Base-by-base conservation (phyloP, 2,113 vertebrate species). In the Heterotis niloticus region DNA sequence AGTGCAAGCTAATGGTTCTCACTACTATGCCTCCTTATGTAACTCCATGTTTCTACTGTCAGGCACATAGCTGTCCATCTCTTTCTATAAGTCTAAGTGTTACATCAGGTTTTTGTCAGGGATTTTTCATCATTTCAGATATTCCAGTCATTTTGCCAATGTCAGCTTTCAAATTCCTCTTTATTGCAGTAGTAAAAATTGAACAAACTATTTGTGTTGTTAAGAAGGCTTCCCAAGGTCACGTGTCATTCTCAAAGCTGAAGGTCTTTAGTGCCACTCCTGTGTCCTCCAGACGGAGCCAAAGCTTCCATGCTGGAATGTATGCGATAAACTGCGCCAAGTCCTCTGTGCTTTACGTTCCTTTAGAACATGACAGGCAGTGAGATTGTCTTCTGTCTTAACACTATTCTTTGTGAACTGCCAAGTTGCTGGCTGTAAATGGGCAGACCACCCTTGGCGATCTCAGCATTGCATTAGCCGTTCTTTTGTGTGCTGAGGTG, bases 301-400 rank as follows among this genome's bases (percentile, higher is more conserved):
- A 54, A 73, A 52, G 52, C 18, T 28, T n/a, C 44, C 26, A 0
- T 5, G 26, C 76, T 68, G 52, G 64, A 69, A 69, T 78, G 76
- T 1, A 17, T 23, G 68, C 23, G 23, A 52, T 18, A 57, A 24
- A 54, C 14, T 64, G 44, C 10, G 52, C 66, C 12, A 59, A 59
- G 26, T 44, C 51, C 60, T 65, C 62, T 29, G n/a, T 65, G 60
- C 28, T 20, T 10, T 64, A 44, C 17, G 64, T 64, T 23, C 52
- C 20, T 69, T 29, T 10, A 23, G 5, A 5, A 34, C 51, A 14
- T 59, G 65, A 14, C 24, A 13, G 17, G 18, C 52, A 16, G 17
- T 28, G 51, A 67, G 76, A 26, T 26, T 77, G n/a, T 51, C 76
- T 67, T 28, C 18, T 20, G 14, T 67, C 23, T 18, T 11, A n/a